Evolutionary conservation across 2,113 vertebrate genomes (phyloP).

Genomic region (Thoracochromis brauschi): DNA sequence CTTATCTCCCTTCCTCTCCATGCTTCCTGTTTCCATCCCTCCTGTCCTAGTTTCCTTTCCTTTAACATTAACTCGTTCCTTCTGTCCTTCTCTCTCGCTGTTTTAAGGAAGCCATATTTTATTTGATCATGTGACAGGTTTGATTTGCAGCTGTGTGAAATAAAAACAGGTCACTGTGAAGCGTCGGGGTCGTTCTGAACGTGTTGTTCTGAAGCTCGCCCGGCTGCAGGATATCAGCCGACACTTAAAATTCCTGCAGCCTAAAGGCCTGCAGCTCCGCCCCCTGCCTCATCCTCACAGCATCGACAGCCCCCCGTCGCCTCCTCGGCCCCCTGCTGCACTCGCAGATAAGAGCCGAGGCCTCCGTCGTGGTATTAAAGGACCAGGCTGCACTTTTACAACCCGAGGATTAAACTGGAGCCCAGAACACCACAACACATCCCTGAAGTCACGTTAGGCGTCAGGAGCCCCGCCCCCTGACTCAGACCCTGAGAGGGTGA

Average conservation of each 20-base stretch:
- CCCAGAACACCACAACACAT: neutral
- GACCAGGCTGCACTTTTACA: neutral
- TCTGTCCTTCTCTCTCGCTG: neutral
- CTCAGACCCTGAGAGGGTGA: neutral
- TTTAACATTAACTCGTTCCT: neutral
- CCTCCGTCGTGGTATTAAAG: neutral
- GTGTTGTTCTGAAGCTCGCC: neutral
- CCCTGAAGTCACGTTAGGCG: neutral
- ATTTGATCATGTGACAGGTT: neutral
- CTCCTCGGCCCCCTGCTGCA: slow-evolving; percentile 9
- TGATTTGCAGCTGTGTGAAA: neutral
- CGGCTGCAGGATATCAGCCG: neutral
- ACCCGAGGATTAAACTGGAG: neutral
- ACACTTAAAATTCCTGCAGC: slow-evolving; percentile 40
- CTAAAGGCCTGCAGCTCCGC: neutral
- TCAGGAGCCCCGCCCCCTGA: neutral
- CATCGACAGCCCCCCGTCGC: neutral
- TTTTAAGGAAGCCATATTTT: neutral
- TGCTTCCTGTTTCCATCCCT: neutral
- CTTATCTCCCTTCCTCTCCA: neutral
- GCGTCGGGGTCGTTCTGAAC: neutral
- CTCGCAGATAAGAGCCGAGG: slow-evolving; percentile 35
- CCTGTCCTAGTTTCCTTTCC: neutral
- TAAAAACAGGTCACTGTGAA: neutral
- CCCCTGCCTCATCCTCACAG: slow-evolving; percentile 16